Evolutionary conservation across 2,888 invertebrate species (phyloP).

Genomic region (Hyposoter dolosus): DNA sequence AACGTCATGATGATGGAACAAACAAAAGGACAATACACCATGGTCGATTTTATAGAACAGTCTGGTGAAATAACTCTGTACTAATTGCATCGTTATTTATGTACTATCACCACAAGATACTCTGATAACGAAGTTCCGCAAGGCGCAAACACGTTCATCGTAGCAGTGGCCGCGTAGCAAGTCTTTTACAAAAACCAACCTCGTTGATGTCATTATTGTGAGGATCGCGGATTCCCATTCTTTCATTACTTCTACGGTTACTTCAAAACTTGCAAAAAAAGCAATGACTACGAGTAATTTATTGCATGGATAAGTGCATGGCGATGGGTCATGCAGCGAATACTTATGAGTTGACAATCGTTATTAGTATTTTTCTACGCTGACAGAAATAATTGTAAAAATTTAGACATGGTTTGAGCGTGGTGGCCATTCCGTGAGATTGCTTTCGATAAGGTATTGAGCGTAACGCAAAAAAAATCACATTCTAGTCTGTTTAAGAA

Average conservation of each 20-base stretch:
- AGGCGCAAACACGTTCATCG: too few relatives aligned
- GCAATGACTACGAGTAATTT: not conserved
- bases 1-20: constrained; percentile 7
- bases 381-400: too few relatives aligned
- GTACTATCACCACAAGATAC: not conserved
- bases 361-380: too few relatives aligned
- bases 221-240: not conserved
- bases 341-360: not conserved
- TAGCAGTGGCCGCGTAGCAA: too few relatives aligned
- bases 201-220: not conserved
- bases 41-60: constrained; percentile 13
- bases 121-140: not conserved
- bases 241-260: not conserved
- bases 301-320: not conserved
- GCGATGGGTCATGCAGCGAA: not conserved
- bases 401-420: too few relatives aligned
- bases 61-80: not conserved
- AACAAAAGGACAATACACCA: not conserved
- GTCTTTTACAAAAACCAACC: not conserved
- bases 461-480: not conserved
- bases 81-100: not conserved
- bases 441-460: not conserved
- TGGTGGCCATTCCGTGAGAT: too few relatives aligned
- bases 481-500: not conserved
- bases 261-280: not conserved